Percentiles rank a stretch among this genome's conserved stretches.
Evolutionary conservation across 2,888 invertebrate species (phyloP).

Genomic region (Epicampocera succincta): DNA sequence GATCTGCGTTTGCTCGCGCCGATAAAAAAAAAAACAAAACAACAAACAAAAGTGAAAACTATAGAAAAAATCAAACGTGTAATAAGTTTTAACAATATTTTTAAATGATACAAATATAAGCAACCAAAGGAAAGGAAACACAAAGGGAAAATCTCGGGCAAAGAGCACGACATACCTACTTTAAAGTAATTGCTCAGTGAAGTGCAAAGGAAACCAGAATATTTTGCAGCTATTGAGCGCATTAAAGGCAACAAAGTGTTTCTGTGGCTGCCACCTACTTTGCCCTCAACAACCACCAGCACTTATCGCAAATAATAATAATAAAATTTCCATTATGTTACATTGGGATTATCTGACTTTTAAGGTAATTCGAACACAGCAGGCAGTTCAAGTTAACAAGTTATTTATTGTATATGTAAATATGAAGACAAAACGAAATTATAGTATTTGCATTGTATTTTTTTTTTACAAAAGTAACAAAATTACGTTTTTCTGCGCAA

Average conservation of each 20-base stretch:
- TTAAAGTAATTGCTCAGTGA: conserved; percentile 3
- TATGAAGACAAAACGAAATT: not conserved
- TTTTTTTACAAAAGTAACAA: not conserved
- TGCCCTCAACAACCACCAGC: not conserved
- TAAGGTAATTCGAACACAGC: conserved; percentile 30
- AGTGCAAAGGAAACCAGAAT: not conserved
- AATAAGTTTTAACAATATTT: too few relatives aligned
- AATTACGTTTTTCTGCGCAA: too few relatives aligned
- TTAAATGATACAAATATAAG: too few relatives aligned
- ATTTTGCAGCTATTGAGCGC: not conserved
- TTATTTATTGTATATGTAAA: not conserved
- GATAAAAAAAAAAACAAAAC: conserved; percentile 35
- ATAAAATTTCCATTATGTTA: conserved; percentile 21
- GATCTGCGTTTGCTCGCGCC: conserved; percentile 7
- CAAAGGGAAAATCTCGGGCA: not conserved
- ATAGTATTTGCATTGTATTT: too few relatives aligned
- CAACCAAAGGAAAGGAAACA: too few relatives aligned
- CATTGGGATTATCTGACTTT: conserved; percentile 48
- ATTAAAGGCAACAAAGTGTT: not conserved
- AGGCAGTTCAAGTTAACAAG: not conserved
- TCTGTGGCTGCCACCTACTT: not conserved
- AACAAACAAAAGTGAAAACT: conserved; percentile 17
- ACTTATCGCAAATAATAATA: not conserved
- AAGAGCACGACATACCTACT: too few relatives aligned
- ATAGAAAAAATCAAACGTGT: not conserved